phyloP scores from a whole-genome alignment of 2,113 vertebrate species.

The Alectura lathami region DNA sequence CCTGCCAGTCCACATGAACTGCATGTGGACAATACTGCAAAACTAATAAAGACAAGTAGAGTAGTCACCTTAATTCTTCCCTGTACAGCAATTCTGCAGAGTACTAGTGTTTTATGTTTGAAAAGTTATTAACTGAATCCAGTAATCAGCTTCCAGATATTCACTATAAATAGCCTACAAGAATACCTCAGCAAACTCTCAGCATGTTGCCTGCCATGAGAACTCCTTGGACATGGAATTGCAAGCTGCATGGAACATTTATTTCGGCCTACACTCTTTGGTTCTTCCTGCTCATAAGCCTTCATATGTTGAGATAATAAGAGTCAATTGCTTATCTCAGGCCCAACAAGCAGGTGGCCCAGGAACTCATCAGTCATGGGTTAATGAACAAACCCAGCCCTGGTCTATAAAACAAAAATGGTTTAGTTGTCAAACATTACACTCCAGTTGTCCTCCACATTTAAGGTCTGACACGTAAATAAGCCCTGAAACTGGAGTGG shows the following conservation, averaged over 20 bases:
- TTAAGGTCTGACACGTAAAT: background rate
- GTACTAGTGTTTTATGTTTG: background rate
- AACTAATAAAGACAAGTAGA: background rate
- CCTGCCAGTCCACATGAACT: no score
- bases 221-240: background rate
- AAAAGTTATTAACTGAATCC: background rate
- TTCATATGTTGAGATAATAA: background rate
- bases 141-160: background rate
- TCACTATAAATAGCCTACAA: background rate
- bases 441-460: background rate
- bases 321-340: background rate
- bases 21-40: background rate
- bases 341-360: background rate
- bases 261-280: background rate
- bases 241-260: background rate
- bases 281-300: background rate
- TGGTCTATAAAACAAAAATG: background rate
- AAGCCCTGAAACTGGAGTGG: background rate
- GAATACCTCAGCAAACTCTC: background rate
- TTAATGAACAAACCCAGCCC: background rate
- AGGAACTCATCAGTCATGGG: background rate
- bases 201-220: background rate
- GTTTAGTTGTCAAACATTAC: background rate
- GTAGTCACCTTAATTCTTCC: background rate
- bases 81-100: background rate